Percentiles rank a stretch among this genome's conserved stretches.
Evolutionary conservation across 1,140 invertebrate species (phyloP).

Genomic region (Scaptomyza pallida): DNA sequence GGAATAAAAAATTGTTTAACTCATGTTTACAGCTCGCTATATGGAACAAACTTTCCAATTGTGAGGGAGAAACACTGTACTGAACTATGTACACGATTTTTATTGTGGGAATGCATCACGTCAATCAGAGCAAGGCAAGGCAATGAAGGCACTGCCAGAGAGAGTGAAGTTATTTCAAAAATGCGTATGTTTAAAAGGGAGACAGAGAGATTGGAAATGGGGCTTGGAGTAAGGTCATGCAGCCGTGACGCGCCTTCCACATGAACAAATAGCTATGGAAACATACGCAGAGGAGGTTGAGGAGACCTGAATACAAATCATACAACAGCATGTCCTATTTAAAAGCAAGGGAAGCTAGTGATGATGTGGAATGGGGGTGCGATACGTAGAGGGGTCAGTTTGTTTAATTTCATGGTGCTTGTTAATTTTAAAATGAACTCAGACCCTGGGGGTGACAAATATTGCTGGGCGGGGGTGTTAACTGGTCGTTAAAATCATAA

Average conservation of each 20-base stretch:
- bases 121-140: conserved; percentile 34
- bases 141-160: conserved; percentile 21
- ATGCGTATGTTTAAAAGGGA: conserved; percentile 18
- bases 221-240: conserved; percentile 32
- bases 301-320: conserved; percentile 22
- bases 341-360: neutral
- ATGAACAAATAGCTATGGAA: conserved; percentile 48
- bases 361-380: neutral
- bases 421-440: conserved; percentile 66
- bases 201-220: neutral
- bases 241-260: conserved; percentile 49
- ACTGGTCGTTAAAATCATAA: conserved; percentile 69
- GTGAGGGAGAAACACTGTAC: conserved; percentile 6
- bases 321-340: conserved; percentile 42
- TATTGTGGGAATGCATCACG: conserved; percentile 44
- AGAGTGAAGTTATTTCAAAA: conserved; percentile 44
- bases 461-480: conserved; percentile 45
- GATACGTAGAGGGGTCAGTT: conserved; percentile 48
- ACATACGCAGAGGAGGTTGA: conserved; percentile 16
- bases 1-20: conserved; percentile 44
- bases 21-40: conserved; percentile 47
- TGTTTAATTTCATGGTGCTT: conserved; percentile 67
- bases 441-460: neutral
- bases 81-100: conserved; percentile 26
- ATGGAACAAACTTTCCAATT: conserved; percentile 30